These are phyloP conservation scores for Heliconius ethilla DNA, from an alignment of 2,888 invertebrate species.

Conservation along the genomic window DNA sequence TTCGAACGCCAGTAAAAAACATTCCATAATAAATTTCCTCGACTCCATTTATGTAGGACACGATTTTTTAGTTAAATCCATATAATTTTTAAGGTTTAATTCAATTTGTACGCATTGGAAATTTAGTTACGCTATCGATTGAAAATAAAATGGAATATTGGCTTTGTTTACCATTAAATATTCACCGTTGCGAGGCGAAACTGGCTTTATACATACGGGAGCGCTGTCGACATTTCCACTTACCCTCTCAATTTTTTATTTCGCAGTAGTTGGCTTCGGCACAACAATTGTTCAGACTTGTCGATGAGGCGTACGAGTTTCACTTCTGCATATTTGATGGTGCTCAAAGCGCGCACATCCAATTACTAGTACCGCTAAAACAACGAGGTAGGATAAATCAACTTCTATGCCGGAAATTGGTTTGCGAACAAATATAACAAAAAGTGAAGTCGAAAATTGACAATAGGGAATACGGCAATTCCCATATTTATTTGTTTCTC, in stretches of 20 bases:
- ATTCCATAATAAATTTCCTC: conserved; percentile 74
- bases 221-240: conserved; percentile 45
- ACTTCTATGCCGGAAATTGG: conserved; percentile 31
- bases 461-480: conserved; percentile 15
- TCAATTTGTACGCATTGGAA: conserved; percentile 7
- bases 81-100: conserved; percentile 22
- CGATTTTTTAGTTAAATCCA: conserved; percentile 43
- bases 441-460: conserved; percentile 2
- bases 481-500: conserved; percentile 22
- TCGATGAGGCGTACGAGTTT: conserved; percentile 48
- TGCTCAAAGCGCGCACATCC: conserved; percentile 48
- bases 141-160: conserved; percentile 23
- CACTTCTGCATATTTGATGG: conserved; percentile 51
- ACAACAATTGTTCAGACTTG: conserved; percentile 51
- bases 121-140: conserved; percentile 15
- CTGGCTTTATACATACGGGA: conserved; percentile 40
- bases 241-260: conserved; percentile 49
- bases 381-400: conserved; percentile 40
- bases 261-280: conserved; percentile 47
- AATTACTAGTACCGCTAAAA: conserved; percentile 49
- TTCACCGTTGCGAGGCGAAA: conserved; percentile 15
- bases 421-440: conserved; percentile 20
- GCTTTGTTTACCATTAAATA: conserved; percentile 32
- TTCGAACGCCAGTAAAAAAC: conserved; percentile 75
- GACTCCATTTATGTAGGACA: conserved; percentile 49